Evolutionary conservation across 1,140 invertebrate genomes (phyloP), one percentile per base, ranked within the genome.

Genomic region (Habropoda laboriosa): DNA sequence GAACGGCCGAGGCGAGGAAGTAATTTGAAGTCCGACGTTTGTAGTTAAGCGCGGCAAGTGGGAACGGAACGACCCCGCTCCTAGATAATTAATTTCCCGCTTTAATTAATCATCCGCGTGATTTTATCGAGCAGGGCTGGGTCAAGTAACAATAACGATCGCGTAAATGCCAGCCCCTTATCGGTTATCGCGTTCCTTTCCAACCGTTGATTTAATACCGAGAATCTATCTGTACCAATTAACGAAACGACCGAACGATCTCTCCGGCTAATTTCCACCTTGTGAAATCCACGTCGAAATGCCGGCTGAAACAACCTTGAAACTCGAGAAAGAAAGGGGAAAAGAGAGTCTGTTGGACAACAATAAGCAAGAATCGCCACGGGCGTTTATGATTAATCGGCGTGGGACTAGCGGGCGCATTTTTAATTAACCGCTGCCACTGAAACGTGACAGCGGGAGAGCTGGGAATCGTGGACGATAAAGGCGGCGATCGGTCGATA

Each of bases 31-130:
- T 38, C 57, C 49, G 79, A 84, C 82, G 55, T 81, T 84, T 82
- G 68, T 78, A 78, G 71, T 67, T 67, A 49, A 64, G 57, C 68
- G 38, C 35, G 21, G 73, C 53, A 58, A 81, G 38, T 51, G 78
- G 63, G 71, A 84, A 79, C 67, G 68, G 16, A 68, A 79, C 82
- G 73, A 64, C 24, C 45, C n/a, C n/a, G 70, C 79, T 66, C 75
- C 63, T 67, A 47, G 83, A 76, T 82, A 86, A 86, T 86, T 86
- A 85, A 85, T 86, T 86, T 75, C n/a, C 72, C 27, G 40, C 18
- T 53, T 85, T 82, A 77, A 86, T 86, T 85, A 85, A 85, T 86
- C 80, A 86, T 64, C 16, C 1, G 38, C 30, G 12, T 21, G 73
- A 85, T 82, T 80, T 80, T 80, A 80, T 85, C 57, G 70, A 30